These are phyloP conservation scores for Zeus faber DNA, from an alignment of 2,113 vertebrate genomes.

Conservation along the genomic window DNA sequence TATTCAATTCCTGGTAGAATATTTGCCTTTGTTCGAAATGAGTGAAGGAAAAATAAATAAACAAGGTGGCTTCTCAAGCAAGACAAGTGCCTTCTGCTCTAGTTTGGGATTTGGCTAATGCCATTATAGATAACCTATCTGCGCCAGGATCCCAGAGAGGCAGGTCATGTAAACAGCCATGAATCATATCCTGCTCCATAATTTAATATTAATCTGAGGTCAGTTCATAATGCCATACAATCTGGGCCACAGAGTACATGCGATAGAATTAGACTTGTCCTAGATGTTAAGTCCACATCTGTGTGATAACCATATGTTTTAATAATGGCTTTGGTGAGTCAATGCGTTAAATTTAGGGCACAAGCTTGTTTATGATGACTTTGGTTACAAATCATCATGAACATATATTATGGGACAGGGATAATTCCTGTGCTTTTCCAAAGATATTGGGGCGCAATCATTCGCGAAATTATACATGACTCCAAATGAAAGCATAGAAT, in stretches of 20 bases:
- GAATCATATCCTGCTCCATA: slow-evolving; percentile 45
- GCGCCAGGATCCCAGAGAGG: slow-evolving; percentile 53
- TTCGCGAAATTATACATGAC: too few relatives aligned
- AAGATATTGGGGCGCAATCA: too few relatives aligned
- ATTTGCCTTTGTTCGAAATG: slow-evolving; percentile 72
- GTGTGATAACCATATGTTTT: slow-evolving; percentile 54
- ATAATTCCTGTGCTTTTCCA: too few relatives aligned
- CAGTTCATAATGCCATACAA: slow-evolving; percentile 61
- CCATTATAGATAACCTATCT: slow-evolving; percentile 61
- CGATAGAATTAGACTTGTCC: slow-evolving; percentile 60
- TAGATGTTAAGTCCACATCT: slow-evolving; percentile 57
- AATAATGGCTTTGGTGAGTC: slow-evolving; percentile 41
- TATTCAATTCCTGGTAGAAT: slow-evolving; percentile 76
- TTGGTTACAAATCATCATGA: slow-evolving; percentile 4
- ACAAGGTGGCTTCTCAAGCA: slow-evolving; percentile 56
- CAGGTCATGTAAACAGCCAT: slow-evolving; percentile 55
- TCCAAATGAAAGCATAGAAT: too few relatives aligned
- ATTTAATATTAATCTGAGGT: slow-evolving; percentile 67
- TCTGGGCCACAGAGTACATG: slow-evolving; percentile 61
- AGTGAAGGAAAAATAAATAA: slow-evolving; percentile 73
- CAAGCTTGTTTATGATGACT: slow-evolving; percentile 30
- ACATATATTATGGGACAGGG: too few relatives aligned
- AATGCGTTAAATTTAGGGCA: slow-evolving; percentile 22
- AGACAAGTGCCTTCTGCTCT: slow-evolving; percentile 62
- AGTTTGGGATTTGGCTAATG: slow-evolving; percentile 66